Base-by-base conservation (phyloP, 2,888 invertebrate species). In the Apantesis nais region DNA sequence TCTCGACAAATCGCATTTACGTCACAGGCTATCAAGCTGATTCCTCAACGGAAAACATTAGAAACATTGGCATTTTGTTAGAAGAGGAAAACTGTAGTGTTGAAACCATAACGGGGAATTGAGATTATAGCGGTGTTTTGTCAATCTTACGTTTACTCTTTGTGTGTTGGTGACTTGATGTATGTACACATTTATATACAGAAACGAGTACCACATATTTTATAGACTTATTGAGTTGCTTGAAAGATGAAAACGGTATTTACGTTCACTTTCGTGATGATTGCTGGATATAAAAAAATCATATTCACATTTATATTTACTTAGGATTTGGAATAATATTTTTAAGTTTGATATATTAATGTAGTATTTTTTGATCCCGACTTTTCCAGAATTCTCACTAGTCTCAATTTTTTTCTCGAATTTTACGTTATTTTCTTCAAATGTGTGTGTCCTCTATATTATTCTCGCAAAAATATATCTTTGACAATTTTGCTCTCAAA, bases 1-100 rank as follows among this genome's bases (percentile, higher is more conserved):
- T 79, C 78, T 79, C 78, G 75, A 83, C 86, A 87, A 87, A 87
- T 87, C 82, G 87, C 78, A 83, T 87, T 85, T 81, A 81, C 83
- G 82, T 86, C 85, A 85, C 78, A 78, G 71, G 76, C 77, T 79
- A 82, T 84, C 81, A 77, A 78, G 72, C 79, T 78, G 83, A 80
- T 79, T 80, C 76, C 78, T 78, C 76, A 67, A 70, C 74, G 74
- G 77, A 76, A 71, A 79, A 79, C 79, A 75, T 78, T 83, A 83
- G 74, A 73, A 66, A 74, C 71, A 68, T 31, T 29, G 74, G 65
- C 70, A 73, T 73, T 70, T 55, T 64, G 39, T 67, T 69, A 67
- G 65, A 64, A 58, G 48, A 68, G 44, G 62, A 70, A 65, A 70
- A 68, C 44, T 44, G 55, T 37, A 37, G 29, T 3, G 37, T 29